A percentile compares a stretch with the other conserved stretches of the same genome.
phyloP scores from a whole-genome alignment of 2,888 invertebrate species.

The Cephus pygmeus region DNA sequence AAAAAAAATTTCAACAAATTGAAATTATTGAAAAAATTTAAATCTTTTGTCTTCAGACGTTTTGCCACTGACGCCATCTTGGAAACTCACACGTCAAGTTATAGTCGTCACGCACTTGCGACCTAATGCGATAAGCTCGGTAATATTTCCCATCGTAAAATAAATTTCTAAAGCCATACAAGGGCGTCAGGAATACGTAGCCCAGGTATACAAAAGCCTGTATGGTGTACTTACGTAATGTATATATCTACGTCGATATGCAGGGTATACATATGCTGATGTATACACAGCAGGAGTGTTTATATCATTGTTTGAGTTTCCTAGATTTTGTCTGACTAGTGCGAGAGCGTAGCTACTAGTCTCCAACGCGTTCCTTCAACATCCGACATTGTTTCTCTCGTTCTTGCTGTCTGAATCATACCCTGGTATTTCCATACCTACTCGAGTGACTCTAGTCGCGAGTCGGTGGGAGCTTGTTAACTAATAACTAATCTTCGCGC shows the following conservation, averaged over 20 bases:
- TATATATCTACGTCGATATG: not conserved
- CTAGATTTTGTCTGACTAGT: conserved; percentile 6
- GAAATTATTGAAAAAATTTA: too few relatives aligned
- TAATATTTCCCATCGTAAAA: too few relatives aligned
- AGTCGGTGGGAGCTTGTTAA: conserved; percentile 35
- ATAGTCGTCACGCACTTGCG: too few relatives aligned
- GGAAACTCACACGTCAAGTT: too few relatives aligned
- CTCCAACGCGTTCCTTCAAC: conserved; percentile 8
- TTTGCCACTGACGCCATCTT: too few relatives aligned
- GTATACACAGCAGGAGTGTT: not conserved
- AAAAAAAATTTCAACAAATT: too few relatives aligned
- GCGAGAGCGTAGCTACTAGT: not conserved
- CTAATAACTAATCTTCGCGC: conserved; percentile 47
- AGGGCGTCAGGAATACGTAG: not conserved
- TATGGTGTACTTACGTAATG: too few relatives aligned
- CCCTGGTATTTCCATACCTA: conserved; percentile 40
- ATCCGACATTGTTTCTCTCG: conserved; percentile 9
- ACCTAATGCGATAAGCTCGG: too few relatives aligned
- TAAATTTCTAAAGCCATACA: too few relatives aligned
- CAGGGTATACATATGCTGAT: not conserved
- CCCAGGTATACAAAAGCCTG: not conserved
- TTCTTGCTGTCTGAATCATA: conserved; percentile 20
- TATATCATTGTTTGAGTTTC: conserved; percentile 19
- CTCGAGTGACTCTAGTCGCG: conserved; percentile 12
- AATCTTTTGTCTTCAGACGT: too few relatives aligned